Conservation (phyloP, 2,888 invertebrate genomes). For the Adineta ricciae region DNA sequence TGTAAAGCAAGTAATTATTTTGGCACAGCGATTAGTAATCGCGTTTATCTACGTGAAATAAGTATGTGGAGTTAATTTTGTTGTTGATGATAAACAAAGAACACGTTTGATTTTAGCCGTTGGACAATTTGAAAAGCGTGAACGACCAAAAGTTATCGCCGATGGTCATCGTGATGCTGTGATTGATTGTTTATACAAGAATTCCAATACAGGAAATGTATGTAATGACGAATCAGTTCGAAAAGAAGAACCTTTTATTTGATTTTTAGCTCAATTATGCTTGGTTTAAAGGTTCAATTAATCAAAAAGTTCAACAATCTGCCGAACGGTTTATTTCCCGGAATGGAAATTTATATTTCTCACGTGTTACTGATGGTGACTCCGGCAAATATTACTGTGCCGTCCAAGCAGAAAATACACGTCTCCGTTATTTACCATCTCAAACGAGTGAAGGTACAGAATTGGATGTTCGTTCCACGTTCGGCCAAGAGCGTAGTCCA, state of each 20-base stretch:
- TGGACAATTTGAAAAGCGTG: constrained; percentile 31
- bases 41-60: constrained; percentile 29
- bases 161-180: constrained; percentile 30
- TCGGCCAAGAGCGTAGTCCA: constrained; percentile 30
- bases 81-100: not conserved
- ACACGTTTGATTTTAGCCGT: not conserved
- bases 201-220: constrained; percentile 32
- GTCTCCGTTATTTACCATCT: constrained; percentile 30
- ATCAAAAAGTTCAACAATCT: constrained; percentile 34
- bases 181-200: constrained; percentile 33
- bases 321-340: constrained; percentile 33
- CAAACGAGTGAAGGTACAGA: constrained; percentile 31
- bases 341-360: constrained; percentile 33
- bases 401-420: constrained; percentile 30
- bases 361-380: constrained; percentile 32
- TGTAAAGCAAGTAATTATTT: constrained; percentile 31
- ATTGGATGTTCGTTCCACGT: constrained; percentile 27
- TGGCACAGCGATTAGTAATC: constrained; percentile 29
- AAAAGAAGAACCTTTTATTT: not conserved
- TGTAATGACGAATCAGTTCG: not conserved
- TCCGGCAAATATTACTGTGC: constrained; percentile 33
- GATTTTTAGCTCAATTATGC: constrained; percentile 26
- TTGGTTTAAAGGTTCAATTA: constrained; percentile 31
- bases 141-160: constrained; percentile 32
- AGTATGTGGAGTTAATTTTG: not conserved